Percentiles rank a stretch among this genome's conserved stretches.
These are phyloP conservation scores for Crossocerus cetratus DNA, from an alignment of 2,888 invertebrate species.

Conservation along the genomic window DNA sequence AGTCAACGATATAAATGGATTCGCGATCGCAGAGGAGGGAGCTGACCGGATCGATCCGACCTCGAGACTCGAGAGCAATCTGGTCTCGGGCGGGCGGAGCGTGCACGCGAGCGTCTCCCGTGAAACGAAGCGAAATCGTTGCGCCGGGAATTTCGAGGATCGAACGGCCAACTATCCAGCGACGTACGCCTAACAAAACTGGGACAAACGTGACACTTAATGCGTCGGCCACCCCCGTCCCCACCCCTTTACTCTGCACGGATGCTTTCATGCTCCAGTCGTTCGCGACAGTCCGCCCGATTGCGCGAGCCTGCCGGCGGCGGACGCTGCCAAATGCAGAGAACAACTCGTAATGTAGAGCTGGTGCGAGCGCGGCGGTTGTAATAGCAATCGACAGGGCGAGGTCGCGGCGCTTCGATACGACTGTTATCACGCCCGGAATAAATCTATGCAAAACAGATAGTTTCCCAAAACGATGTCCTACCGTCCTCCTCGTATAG, in stretches of 20 bases:
- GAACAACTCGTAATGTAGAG: no score
- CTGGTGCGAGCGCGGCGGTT: no score
- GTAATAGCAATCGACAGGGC: no score
- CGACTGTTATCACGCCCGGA: no score
- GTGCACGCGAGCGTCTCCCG: neutral
- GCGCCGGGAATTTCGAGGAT: neutral
- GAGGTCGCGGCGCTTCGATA: neutral
- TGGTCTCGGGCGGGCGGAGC: neutral
- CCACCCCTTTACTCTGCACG: no score
- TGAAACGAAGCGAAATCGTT: conserved; percentile 5
- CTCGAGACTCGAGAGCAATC: conserved; percentile 8
- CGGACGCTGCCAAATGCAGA: no score
- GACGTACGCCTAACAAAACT: neutral
- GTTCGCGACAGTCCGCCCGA: neutral
- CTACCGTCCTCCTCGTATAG: no score
- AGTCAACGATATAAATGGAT: conserved; percentile 32
- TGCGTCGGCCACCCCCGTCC: no score
- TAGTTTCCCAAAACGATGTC: neutral
- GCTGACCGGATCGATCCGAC: conserved; percentile 14
- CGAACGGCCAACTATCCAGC: neutral
- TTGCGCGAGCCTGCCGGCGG: neutral
- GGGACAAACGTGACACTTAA: neutral
- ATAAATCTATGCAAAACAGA: neutral
- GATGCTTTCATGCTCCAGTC: neutral
- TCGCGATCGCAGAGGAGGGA: conserved; percentile 19